These are phyloP conservation scores for Temnothorax ravouxi DNA, from an alignment of 2,888 invertebrate species.

Conservation along the genomic window DNA sequence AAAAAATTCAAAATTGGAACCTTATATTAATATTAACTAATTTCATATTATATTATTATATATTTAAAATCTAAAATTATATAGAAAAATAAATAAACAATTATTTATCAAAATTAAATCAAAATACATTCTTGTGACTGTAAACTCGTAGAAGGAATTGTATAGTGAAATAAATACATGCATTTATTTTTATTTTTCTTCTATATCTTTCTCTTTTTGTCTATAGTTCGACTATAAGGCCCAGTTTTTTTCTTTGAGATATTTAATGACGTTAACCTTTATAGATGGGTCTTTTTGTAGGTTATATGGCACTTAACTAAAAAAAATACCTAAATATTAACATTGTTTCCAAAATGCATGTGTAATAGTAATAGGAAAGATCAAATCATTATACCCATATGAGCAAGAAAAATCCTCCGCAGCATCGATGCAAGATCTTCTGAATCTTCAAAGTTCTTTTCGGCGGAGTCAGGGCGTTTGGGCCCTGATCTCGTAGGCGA, in stretches of 20 bases:
- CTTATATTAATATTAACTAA: no score
- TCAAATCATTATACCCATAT: constrained; percentile 73
- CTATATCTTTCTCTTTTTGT: no score
- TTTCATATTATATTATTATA: no score
- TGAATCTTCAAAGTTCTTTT: constrained; percentile 90
- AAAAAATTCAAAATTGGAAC: background rate
- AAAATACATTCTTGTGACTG: background rate
- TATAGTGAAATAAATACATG: background rate
- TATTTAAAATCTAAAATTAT: background rate
- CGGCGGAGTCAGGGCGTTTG: constrained; percentile 91
- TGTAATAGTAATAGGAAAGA: background rate
- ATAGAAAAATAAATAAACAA: background rate
- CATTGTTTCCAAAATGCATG: background rate
- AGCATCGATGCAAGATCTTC: constrained; percentile 91
- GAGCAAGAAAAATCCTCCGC: constrained; percentile 87
- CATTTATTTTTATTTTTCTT: background rate
- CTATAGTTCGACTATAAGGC: no score
- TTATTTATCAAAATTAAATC: background rate
- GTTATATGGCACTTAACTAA: no score
- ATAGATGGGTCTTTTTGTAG: no score
- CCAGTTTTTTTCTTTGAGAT: no score
- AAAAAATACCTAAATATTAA: background rate
- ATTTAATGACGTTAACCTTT: no score
- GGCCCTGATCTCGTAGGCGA: constrained; percentile 89
- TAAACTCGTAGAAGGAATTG: background rate